Base-by-base conservation (phyloP, 2,888 invertebrate genomes). In the Drosophila prolongata region DNA sequence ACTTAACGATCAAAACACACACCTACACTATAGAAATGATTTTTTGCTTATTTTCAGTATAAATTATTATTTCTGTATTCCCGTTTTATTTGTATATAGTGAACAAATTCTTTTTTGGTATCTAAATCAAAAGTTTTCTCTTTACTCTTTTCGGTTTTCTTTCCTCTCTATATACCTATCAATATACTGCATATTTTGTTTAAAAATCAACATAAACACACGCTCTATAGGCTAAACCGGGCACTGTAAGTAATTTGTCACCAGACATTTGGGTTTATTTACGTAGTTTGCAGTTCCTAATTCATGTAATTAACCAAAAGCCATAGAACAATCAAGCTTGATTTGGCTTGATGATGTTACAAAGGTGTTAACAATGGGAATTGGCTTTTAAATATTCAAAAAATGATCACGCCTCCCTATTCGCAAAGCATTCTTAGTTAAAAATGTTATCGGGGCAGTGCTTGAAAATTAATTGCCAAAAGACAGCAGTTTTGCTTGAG, bases 201-300 rank as follows among this genome's bases (percentile, higher is more conserved):
- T 54, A 56, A 66, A 73, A 70, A 65, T 47, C 40, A 69, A 65
- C 43, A 60, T 59, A 58, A 66, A 68, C 59, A 74, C 74, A 78
- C 78, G 77, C 83, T 83, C 88, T 84, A 77, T 90, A 94, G 94
- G 94, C 94, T 87, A 94, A 94, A 91, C 94, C 94, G 79, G 93
- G 93, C 91, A 93, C 93, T 93, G 94, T 94, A 94, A 94, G 94
- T 94, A 94, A 89, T 78, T 83, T 78, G 69, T 77, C 73, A 75
- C 59, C 75, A 84, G 77, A 64, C 61, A 30, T 73, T 69, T 75
- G 75, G 74, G 79, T 75, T 69, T 62, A 43, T 66, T 65, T 44
- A 77, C 57, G 72, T 80, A 78, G 81, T 69, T 76, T 61, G 49
- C 56, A 71, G 74, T 77, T 72, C 59, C 71, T 80, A 73, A 72